A percentile compares a stretch with the other conserved stretches of the same genome.
Evolutionary conservation across 2,888 invertebrate species (phyloP).

Genomic region (Creontiades dilutus): DNA sequence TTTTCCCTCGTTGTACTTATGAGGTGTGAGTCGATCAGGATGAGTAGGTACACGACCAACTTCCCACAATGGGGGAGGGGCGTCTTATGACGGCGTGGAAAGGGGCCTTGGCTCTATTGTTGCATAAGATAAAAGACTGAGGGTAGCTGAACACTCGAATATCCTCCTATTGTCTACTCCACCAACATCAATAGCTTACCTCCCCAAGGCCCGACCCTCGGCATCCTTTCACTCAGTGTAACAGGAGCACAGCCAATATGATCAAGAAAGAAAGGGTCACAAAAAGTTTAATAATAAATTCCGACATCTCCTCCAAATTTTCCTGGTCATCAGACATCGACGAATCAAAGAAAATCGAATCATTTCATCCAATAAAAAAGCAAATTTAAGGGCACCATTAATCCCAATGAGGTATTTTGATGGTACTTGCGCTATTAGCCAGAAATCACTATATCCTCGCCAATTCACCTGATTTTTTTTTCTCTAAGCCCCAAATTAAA

Average conservation of each 20-base stretch:
- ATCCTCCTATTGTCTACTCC: slow-evolving; percentile 50
- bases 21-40: slow-evolving; percentile 44
- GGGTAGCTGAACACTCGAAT: slow-evolving; percentile 62
- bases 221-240: slow-evolving; percentile 16
- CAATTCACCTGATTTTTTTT: no score
- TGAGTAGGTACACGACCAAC: not conserved
- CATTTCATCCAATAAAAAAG: not conserved
- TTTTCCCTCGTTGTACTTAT: slow-evolving; percentile 33
- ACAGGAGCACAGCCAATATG: slow-evolving; percentile 41
- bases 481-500: no score
- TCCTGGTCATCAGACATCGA: not conserved
- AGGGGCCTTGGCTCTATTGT: slow-evolving; percentile 56
- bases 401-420: no score
- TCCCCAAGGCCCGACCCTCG: not conserved
- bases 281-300: slow-evolving; percentile 3
- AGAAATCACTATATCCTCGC: no score
- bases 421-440: no score
- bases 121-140: slow-evolving; percentile 64
- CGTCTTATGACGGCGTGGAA: slow-evolving; percentile 46
- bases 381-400: no score
- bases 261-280: not conserved
- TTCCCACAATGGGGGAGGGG: not conserved
- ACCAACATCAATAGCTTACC: slow-evolving; percentile 46
- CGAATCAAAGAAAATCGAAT: not conserved
- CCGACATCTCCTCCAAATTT: not conserved